phyloP scores from a whole-genome alignment of 2,888 invertebrate species.

The Bruchidius siliquastri region DNA sequence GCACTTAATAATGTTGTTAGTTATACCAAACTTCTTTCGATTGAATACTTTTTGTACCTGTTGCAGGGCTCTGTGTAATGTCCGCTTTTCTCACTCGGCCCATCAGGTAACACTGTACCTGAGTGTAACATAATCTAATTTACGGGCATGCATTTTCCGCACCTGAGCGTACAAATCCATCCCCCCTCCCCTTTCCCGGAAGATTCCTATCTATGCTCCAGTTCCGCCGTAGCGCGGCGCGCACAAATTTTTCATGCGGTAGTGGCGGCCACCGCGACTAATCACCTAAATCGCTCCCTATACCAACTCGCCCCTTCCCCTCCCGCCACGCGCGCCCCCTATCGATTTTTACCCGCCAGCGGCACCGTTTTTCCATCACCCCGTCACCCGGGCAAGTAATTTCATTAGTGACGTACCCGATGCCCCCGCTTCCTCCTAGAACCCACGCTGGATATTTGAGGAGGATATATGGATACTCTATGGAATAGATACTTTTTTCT shows the following conservation, averaged over 20 bases:
- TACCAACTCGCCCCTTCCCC: background rate
- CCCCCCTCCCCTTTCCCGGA: background rate
- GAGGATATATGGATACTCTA: background rate
- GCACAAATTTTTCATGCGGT: background rate
- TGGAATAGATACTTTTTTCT: too few species aligned
- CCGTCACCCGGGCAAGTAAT: background rate
- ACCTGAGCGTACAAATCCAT: background rate
- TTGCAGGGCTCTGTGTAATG: too few species aligned
- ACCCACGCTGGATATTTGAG: background rate
- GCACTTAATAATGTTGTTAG: too few species aligned
- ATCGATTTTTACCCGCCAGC: background rate
- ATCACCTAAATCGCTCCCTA: background rate
- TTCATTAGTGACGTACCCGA: background rate
- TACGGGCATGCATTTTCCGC: background rate
- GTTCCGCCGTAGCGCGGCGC: background rate
- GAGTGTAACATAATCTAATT: background rate
- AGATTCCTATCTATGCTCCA: background rate
- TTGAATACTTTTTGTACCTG: too few species aligned
- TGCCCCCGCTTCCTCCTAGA: background rate
- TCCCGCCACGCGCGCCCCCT: background rate
- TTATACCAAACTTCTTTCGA: too few species aligned
- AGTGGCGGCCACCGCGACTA: background rate
- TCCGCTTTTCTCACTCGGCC: too few species aligned
- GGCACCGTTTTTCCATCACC: background rate
- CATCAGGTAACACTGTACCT: too few species aligned